Conservation (phyloP, 1,140 invertebrate genomes). For the Acromyrmex echinatior region DNA sequence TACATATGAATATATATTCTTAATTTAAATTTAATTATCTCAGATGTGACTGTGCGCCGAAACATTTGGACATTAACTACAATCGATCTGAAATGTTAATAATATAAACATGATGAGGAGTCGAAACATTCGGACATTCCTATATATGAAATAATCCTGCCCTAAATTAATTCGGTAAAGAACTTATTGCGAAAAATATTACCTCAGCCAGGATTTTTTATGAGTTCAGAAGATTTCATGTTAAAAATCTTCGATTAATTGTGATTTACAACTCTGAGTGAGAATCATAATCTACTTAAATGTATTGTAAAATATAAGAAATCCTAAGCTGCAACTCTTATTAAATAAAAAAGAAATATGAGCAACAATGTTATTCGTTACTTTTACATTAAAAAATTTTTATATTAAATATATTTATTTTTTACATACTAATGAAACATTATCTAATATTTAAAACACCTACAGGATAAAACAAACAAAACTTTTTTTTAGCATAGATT, state of each 20-base stretch:
- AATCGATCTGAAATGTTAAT: too few species aligned
- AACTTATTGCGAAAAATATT: too few species aligned
- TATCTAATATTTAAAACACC: neutral
- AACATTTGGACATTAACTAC: too few species aligned
- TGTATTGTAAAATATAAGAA: slow-evolving; percentile 3
- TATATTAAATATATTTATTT: neutral
- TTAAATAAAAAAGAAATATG: neutral
- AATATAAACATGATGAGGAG: too few species aligned
- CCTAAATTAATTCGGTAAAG: too few species aligned
- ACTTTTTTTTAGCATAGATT: neutral
- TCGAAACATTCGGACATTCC: too few species aligned
- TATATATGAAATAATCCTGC: too few species aligned
- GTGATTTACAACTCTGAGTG: neutral
- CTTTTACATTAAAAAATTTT: neutral
- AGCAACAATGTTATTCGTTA: neutral
- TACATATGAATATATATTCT: too few species aligned
- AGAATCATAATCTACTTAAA: neutral
- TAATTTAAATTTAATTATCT: too few species aligned
- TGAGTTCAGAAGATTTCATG: neutral
- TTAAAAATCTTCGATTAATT: neutral
- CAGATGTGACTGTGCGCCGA: too few species aligned
- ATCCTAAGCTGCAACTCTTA: neutral
- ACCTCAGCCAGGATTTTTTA: neutral
- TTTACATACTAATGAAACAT: neutral
- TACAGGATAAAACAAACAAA: neutral